phyloP scores from a whole-genome alignment of 2,888 invertebrate species.

The Phalangium opilio region DNA sequence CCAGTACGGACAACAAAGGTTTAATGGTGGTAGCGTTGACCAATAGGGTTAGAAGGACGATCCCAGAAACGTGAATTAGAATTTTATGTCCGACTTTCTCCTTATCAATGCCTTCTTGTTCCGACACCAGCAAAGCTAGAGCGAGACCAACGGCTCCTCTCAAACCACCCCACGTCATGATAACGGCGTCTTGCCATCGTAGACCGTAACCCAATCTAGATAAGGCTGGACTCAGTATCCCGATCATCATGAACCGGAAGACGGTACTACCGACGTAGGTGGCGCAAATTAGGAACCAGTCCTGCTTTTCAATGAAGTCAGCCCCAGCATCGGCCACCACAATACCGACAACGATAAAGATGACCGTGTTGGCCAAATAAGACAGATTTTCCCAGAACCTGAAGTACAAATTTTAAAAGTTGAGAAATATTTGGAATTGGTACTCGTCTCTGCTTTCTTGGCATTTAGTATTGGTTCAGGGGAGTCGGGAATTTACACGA shows the following conservation, averaged over 20 bases:
- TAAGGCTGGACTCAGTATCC: constrained; percentile 39
- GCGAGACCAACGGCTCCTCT: constrained; percentile 44
- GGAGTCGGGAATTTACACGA: too few relatives aligned
- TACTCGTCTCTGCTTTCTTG: too few relatives aligned
- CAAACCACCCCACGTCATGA: constrained; percentile 47
- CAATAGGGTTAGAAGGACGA: constrained; percentile 41
- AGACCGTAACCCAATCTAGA: constrained; percentile 42
- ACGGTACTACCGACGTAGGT: constrained; percentile 30
- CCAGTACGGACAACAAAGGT: constrained; percentile 38
- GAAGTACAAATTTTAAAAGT: constrained; percentile 5
- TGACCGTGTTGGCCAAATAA: constrained; percentile 40
- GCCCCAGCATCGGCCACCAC: constrained; percentile 42
- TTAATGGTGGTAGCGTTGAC: constrained; percentile 43
- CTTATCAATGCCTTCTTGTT: constrained; percentile 21
- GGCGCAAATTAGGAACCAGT: constrained; percentile 38
- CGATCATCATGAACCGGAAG: constrained; percentile 36
- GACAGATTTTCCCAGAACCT: constrained; percentile 36
- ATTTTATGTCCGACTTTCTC: constrained; percentile 22
- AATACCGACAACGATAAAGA: constrained; percentile 45
- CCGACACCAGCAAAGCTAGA: constrained; percentile 40
- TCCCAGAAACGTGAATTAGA: constrained; percentile 41
- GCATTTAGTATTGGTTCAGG: too few relatives aligned
- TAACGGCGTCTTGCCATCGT: constrained; percentile 41
- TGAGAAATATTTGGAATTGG: too few relatives aligned
- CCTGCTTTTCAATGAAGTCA: constrained; percentile 35